Conservation (phyloP, 2,888 invertebrate species). For the Cremastinae sp. region DNA sequence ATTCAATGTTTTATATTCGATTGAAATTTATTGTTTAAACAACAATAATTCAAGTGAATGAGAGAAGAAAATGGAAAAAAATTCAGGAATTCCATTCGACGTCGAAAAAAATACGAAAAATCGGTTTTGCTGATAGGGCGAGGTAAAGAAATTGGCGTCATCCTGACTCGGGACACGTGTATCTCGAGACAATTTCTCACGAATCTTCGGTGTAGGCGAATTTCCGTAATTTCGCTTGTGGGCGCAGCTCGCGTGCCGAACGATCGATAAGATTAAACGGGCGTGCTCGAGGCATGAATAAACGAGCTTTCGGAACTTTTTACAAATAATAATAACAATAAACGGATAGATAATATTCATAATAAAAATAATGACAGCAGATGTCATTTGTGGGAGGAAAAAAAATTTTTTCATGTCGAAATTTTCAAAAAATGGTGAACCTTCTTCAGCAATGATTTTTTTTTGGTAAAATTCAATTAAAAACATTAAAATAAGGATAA, state of each 20-base stretch:
- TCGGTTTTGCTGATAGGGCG: not conserved
- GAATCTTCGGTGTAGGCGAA: constrained; percentile 40
- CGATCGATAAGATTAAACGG: constrained; percentile 58
- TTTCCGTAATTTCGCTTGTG: constrained; percentile 43
- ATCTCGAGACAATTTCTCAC: constrained; percentile 31
- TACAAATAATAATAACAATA: constrained; percentile 19
- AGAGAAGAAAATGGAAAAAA: too few relatives aligned
- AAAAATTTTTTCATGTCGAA: too few relatives aligned
- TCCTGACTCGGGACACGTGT: constrained; percentile 4
- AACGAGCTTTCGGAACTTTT: constrained; percentile 29
- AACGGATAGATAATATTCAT: not conserved
- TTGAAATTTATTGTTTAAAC: too few relatives aligned
- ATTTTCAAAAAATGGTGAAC: too few relatives aligned
- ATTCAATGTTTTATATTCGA: too few relatives aligned
- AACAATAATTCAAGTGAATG: too few relatives aligned
- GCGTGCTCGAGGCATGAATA: constrained; percentile 33
- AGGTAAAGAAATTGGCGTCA: not conserved
- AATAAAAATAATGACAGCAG: not conserved
- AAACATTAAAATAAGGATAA: too few relatives aligned
- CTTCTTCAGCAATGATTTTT: too few relatives aligned
- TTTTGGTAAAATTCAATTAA: too few relatives aligned
- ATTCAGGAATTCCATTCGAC: too few relatives aligned
- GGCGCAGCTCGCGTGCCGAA: constrained; percentile 48
- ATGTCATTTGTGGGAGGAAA: too few relatives aligned
- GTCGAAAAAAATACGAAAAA: not conserved